Base-by-base conservation (phyloP, 2,113 vertebrate species). In the Paramormyrops kingsleyae region DNA sequence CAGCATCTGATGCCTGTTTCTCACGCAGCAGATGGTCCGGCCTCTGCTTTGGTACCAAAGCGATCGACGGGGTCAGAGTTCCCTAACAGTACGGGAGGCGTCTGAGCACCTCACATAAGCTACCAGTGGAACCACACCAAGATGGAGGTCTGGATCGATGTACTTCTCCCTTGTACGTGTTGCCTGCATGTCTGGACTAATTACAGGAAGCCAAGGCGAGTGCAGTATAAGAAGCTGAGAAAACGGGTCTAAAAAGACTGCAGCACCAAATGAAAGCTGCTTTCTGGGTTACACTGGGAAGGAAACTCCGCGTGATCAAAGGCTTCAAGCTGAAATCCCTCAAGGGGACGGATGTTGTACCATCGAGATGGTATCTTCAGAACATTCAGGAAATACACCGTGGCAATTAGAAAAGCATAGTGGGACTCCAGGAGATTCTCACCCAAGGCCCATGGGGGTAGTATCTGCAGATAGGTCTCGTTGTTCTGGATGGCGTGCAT, bases 401-500 rank as follows among this genome's bases (percentile, higher is more conserved):
- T 84, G 83, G 44, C 42, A 46, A 84, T 47, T 24, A 46, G 13
- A 44, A 84, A 24, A 84, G 39, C 83, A 9, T 5, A 21, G 47
- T 87, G 10, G 31, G 85, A 47, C 12, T 62, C 31, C 39, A 47
- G 49, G 77, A 89, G 56, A 94, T 19, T 80, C 96, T 95, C 93
- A 99, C 99, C 98, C 92, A 99, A 94, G 0, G 97, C 95, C 99
- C 99, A 99, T 13, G 95, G 96, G 15, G 97, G 97, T 8, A 97
- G 96, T 17, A 97, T 93, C 91, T 95, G 95, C 93, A 99, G 94
- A 90, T 97, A 97, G 50, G 95, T 92, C 94, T 95, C 93, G 70
- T 97, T 98, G 93, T 96, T 95, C 91, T 96, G 98, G 92, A 99
- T 96, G 91, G 97, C 95, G 90, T 99, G 98, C 94, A 98, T 97